Evolutionary conservation across 1,140 invertebrate species (phyloP).

Genomic region (Antheraea pernyi): DNA sequence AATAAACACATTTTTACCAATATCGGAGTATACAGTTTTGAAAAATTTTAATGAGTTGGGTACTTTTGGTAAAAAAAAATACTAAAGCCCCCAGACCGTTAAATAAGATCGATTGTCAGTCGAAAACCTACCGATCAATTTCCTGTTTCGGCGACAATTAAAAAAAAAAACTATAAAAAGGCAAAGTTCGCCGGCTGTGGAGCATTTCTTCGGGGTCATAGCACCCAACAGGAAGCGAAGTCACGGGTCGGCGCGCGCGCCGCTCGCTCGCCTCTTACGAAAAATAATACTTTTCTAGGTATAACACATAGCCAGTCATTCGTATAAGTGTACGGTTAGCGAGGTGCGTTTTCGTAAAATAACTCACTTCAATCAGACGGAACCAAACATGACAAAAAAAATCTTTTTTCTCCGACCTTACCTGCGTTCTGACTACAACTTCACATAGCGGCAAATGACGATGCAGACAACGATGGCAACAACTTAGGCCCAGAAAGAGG

Average conservation of each 20-base stretch:
- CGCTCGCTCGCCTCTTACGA: constrained; percentile 56
- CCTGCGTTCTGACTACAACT: neutral
- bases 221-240: constrained; percentile 69
- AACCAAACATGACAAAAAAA: neutral
- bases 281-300: constrained; percentile 70
- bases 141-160: constrained; percentile 58
- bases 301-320: constrained; percentile 53
- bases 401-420: neutral
- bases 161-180: constrained; percentile 46
- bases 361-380: neutral
- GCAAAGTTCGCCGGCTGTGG: constrained; percentile 48
- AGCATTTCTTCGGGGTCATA: constrained; percentile 73
- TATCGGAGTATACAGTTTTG: too few species aligned
- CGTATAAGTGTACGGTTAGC: constrained; percentile 44
- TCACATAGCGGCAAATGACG: too few species aligned
- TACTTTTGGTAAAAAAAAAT: neutral
- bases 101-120: constrained; percentile 54
- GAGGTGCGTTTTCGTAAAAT: constrained; percentile 10
- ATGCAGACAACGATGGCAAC: too few species aligned
- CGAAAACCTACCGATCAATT: constrained; percentile 47
- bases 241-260: constrained; percentile 65
- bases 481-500: too few species aligned
- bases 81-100: constrained; percentile 36
- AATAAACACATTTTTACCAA: too few species aligned
- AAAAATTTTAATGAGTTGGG: neutral